These are phyloP conservation scores for Chymomyza costata DNA, from an alignment of 1,140 invertebrate genomes.

Conservation along the genomic window DNA sequence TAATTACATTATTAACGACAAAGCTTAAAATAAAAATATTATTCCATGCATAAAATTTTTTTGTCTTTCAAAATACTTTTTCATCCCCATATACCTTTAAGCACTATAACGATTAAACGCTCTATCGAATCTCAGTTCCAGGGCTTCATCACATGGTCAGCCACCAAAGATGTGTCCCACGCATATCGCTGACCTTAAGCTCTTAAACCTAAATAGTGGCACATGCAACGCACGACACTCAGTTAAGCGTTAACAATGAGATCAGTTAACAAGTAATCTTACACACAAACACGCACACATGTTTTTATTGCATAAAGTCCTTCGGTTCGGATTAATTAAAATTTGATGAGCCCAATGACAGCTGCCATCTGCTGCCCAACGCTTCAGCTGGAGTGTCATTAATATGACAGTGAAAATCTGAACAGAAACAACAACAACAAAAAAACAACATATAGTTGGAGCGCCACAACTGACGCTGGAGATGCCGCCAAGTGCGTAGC, in stretches of 20 bases:
- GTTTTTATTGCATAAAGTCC: not conserved
- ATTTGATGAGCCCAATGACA: slow-evolving; percentile 56
- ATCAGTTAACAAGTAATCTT: slow-evolving; percentile 44
- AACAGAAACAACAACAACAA: too few relatives aligned
- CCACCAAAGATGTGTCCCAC: slow-evolving; percentile 34
- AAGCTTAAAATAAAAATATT: not conserved
- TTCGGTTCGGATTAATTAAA: slow-evolving; percentile 43
- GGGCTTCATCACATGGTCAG: not conserved
- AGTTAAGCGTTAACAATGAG: slow-evolving; percentile 58
- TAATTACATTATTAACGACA: too few relatives aligned
- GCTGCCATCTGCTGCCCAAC: slow-evolving; percentile 28
- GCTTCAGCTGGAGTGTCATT: slow-evolving; percentile 56
- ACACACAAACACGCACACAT: slow-evolving; percentile 8
- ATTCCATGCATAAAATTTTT: not conserved
- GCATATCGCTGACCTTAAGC: slow-evolving; percentile 29
- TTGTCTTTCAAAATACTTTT: too few relatives aligned
- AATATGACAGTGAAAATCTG: slow-evolving; percentile 4
- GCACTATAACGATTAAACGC: too few relatives aligned
- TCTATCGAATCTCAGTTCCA: too few relatives aligned
- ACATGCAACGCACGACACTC: slow-evolving; percentile 30
- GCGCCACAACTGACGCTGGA: not conserved
- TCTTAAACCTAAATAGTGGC: slow-evolving; percentile 25
- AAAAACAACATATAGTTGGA: too few relatives aligned
- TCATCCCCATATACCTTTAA: too few relatives aligned
- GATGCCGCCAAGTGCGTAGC: slow-evolving; percentile 42